Base-by-base conservation (phyloP, 2,888 invertebrate species). In the Melipona beecheii region DNA sequence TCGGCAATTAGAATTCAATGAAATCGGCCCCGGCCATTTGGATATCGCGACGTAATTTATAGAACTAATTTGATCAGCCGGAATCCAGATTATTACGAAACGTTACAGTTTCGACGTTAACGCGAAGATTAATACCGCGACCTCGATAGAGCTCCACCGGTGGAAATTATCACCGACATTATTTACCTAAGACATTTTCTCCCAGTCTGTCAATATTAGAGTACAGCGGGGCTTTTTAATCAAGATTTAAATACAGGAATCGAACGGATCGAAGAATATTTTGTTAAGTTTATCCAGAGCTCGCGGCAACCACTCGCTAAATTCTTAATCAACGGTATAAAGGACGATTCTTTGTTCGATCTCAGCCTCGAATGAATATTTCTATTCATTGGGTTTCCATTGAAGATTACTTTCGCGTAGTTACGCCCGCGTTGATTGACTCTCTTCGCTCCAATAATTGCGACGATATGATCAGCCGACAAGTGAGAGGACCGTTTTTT, bases 1-100 rank as follows among this genome's bases (percentile, higher is more conserved):
- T 71, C 60, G 66, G 31, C 70, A 71, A 82, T 83, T 75, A 75
- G 50, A 64, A 71, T 82, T 62, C 83, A 65, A 82, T 71, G 71
- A 66, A 82, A 71, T 75, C 66, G n/a, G 21, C 54, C 49, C 1
- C 24, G 9, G 13, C 31, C n/a, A 52, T 43, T 52, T 43, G 52
- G 43, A 81, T 4, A 31, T 71, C 6, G 66, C 52, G 13, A n/a
- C 24, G 21, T 24, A 72, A 72, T 78, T 78, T 71, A 71, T 78
- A 65, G 31, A 66, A 50, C 60, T 50, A 66, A 83, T 82, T 82
- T 75, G 66, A 71, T 82, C 49, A 54, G 52, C 19, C 24, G 50
- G 75, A 56, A 71, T 75, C 43, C 49, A 54, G 49, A 71, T 71
- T 56, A 71, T 60, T 43, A 66, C 49, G 52, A 54, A 49, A 66